These are phyloP conservation scores for Pollenia amentaria DNA, from an alignment of 2,888 invertebrate genomes.

Conservation along the genomic window DNA sequence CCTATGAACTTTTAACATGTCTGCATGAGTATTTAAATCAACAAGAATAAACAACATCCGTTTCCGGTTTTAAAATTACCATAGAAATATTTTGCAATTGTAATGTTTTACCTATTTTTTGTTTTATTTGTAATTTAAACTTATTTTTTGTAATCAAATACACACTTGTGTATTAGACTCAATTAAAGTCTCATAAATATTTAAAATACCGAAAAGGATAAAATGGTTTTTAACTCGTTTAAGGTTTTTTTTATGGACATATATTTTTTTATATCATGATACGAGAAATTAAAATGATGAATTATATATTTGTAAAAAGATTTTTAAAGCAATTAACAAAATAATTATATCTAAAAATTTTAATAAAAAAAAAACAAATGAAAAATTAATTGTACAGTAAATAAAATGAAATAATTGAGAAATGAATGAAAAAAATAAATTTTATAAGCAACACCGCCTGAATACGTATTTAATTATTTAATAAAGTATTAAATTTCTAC, in stretches of 20 bases:
- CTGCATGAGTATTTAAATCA: too few species aligned
- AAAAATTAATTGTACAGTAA: too few species aligned
- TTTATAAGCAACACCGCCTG: neutral
- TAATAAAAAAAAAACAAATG: too few species aligned
- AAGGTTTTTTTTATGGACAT: neutral
- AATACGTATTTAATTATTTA: neutral
- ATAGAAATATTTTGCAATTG: slow-evolving; percentile 21
- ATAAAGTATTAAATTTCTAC: neutral
- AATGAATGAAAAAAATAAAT: too few species aligned
- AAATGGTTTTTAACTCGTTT: neutral
- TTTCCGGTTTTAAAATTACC: slow-evolving; percentile 67
- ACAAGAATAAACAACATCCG: slow-evolving; percentile 51
- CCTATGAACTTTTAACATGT: neutral
- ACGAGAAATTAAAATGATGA: too few species aligned
- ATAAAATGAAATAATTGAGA: too few species aligned
- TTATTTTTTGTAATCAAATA: neutral
- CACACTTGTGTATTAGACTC: neutral
- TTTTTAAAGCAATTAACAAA: too few species aligned
- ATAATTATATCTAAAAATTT: too few species aligned
- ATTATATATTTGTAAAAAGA: too few species aligned
- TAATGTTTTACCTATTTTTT: neutral
- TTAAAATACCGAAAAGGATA: slow-evolving; percentile 5
- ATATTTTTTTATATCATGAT: neutral
- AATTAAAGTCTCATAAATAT: slow-evolving; percentile 41
- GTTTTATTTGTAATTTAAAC: neutral